Evolutionary conservation across 2,797 vertebrate species (phyloP).

Genomic region (Pseudotriccus pelzelni): DNA sequence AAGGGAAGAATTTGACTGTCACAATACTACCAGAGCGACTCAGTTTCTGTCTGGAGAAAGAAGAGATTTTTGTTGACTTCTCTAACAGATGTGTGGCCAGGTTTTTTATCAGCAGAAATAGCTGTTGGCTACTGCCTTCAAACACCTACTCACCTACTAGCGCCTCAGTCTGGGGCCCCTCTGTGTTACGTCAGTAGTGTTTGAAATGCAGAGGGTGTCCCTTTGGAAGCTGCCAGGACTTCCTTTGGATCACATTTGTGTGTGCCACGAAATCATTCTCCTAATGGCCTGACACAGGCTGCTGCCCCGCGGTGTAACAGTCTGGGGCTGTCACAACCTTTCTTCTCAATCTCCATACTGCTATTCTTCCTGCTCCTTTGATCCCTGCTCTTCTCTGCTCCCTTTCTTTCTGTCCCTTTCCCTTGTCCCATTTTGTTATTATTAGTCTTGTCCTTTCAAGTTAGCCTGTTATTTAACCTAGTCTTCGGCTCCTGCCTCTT

Average conservation of each 20-base stretch:
- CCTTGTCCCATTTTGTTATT: not conserved
- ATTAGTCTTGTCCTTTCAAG: not conserved
- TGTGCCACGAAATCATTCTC: fast-evolving
- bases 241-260: not conserved
- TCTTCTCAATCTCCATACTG: not conserved
- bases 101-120: not conserved
- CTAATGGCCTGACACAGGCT: not conserved
- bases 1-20: not conserved
- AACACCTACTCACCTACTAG: not conserved
- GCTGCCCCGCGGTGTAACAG: not conserved
- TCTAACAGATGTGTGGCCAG: fast-evolving
- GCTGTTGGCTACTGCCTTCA: not conserved
- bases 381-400: not conserved
- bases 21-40: not conserved
- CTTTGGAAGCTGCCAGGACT: not conserved
- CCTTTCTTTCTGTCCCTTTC: not conserved
- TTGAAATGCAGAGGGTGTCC: not conserved
- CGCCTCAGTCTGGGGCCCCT: not conserved
- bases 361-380: not conserved
- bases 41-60: not conserved
- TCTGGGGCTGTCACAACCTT: not conserved
- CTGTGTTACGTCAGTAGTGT: fast-evolving
- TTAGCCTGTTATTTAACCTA: not conserved
- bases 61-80: not conserved
- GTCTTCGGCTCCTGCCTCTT: not conserved